Evolutionary conservation across 2,113 vertebrate species (phyloP).

Genomic region (Nasalis larvatus): DNA sequence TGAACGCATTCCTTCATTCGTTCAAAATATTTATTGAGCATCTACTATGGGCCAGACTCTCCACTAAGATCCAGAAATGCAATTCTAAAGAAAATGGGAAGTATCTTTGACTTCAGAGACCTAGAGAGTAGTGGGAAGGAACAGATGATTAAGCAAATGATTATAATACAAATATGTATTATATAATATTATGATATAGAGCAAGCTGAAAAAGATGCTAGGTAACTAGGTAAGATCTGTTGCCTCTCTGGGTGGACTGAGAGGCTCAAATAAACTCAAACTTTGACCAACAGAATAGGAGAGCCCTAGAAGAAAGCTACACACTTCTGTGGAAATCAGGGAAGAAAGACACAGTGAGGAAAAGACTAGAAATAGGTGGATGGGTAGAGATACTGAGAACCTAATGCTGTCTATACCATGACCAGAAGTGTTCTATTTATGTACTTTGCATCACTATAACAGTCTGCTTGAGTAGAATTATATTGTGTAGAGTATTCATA

Average conservation of each 20-base stretch:
- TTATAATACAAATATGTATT: background rate
- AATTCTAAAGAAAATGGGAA: background rate
- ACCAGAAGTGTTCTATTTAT: background rate
- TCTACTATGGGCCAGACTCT: background rate
- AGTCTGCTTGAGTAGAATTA: background rate
- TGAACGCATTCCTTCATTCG: background rate
- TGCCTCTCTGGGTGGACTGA: background rate
- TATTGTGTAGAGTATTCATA: background rate
- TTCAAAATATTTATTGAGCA: background rate
- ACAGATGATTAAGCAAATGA: background rate
- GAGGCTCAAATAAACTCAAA: background rate
- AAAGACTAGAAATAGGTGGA: background rate
- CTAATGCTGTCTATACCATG: background rate
- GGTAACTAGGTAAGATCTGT: background rate
- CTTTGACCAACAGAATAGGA: background rate
- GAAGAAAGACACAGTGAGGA: background rate
- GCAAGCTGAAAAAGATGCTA: background rate
- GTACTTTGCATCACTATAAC: background rate
- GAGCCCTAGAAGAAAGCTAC: background rate
- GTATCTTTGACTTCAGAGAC: background rate
- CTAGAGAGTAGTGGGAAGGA: background rate
- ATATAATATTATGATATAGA: background rate
- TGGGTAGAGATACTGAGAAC: background rate
- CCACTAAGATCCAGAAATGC: background rate
- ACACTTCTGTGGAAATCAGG: background rate